Base-by-base conservation (phyloP, 2,888 invertebrate genomes). In the Luffia ferchaultella region DNA sequence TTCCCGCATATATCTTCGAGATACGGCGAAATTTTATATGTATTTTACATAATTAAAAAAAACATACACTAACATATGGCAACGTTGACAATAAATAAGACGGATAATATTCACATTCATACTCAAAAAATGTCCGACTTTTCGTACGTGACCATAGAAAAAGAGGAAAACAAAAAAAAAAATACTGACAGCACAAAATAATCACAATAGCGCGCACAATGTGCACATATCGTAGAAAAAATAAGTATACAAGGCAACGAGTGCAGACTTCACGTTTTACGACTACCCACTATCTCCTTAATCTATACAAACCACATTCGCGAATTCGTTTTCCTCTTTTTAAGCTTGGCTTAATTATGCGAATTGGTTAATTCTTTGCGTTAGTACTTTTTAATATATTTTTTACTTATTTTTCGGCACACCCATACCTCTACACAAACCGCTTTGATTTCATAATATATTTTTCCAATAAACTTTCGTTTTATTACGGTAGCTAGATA, bases 241-340 rank as follows among this genome's bases (percentile, higher is more conserved):
- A 73, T 69, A 72, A 70, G 66, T 70, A 70, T 79, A 79, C 82
- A 83, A 83, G 83, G 83, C 83, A 83, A 76, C 83, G 66, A 76
- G 82, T 83, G 82, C 83, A 83, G 82, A 83, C 83, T 83, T 83
- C 70, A 76, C 70, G 78, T 79, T 83, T 70, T 74, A 75, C 71
- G 73, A 76, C 77, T 76, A 77, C 67, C 64, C 64, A 67, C 72
- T 78, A 77, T 74, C 70, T 49, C 40, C 65, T 70, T 68, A 63
- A 61, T 65, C 66, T 73, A n/a, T n/a, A 68, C 42, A 71, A 80
- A 79, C 79, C 80, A 73, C 70, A 69, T 73, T 72, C 77, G 80
- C 79, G 71, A 69, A 70, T 68, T 69, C 65, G 63, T 62, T 16
- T 64, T 65, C 63, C 67, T 66, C 64, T 62, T 63, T 64, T 68